Conservation (phyloP, 2,888 invertebrate genomes). For the Cheilosia urbana region DNA sequence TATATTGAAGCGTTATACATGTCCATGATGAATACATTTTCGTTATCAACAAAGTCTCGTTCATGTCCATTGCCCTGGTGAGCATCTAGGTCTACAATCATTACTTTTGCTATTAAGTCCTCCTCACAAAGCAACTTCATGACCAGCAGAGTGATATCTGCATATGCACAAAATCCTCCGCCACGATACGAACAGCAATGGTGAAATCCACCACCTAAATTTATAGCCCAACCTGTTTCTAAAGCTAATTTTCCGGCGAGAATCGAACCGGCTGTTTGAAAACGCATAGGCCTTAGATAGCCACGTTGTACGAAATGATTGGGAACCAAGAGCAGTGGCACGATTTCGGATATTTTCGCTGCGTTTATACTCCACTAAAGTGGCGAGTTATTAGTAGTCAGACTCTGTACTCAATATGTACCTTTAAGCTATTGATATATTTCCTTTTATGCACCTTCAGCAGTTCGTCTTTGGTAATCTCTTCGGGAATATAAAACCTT, state of each 20-base stretch:
- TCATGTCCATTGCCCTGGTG: slow-evolving; percentile 97
- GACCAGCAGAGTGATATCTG: slow-evolving; percentile 93
- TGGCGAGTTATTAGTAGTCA: slow-evolving; percentile 14
- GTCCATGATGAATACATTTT: slow-evolving; percentile 93
- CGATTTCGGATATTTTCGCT: slow-evolving; percentile 91
- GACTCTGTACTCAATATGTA: slow-evolving; percentile 78
- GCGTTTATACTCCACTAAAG: slow-evolving; percentile 91
- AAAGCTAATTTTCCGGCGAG: slow-evolving; percentile 92
- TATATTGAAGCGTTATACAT: slow-evolving; percentile 93
- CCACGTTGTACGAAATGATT: slow-evolving; percentile 90
- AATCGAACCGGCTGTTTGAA: slow-evolving; percentile 92
- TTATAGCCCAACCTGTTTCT: slow-evolving; percentile 94
- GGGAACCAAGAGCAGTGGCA: slow-evolving; percentile 89
- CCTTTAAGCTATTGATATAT: slow-evolving; percentile 91
- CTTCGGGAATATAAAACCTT: slow-evolving; percentile 87
- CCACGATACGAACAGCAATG: slow-evolving; percentile 91
- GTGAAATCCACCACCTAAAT: slow-evolving; percentile 95
- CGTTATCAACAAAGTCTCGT: slow-evolving; percentile 89
- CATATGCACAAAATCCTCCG: slow-evolving; percentile 95
- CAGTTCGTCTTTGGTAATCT: slow-evolving; percentile 89
- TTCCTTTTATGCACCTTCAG: slow-evolving; percentile 90
- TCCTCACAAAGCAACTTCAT: slow-evolving; percentile 87
- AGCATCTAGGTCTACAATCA: slow-evolving; percentile 96
- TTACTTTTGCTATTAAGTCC: slow-evolving; percentile 86
- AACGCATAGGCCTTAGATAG: slow-evolving; percentile 91